Base-by-base conservation (phyloP, 2,888 invertebrate species). In the Cyclophora albipunctata region DNA sequence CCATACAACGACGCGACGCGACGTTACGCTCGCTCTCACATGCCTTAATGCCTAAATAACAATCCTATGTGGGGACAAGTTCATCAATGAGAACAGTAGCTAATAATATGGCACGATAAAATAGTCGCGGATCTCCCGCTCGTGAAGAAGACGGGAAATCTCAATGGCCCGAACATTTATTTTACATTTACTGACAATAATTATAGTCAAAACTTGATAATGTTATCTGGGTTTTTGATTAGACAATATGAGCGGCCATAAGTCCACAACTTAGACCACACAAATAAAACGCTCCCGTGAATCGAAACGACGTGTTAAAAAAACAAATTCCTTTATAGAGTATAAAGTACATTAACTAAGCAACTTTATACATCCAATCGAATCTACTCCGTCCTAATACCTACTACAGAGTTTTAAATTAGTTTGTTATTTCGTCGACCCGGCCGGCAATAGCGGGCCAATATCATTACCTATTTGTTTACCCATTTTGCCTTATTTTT, bases 231-330 rank as follows among this genome's bases (percentile, higher is more conserved):
- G 20, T 20, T 20, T 20, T 20, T 20, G 20, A 20, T 20, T 20
- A 20, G 20, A 20, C 20, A 20, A 20, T 20, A 20, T 20, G 20
- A 20, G 20, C 20, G 20, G 20, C 51, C 55, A 57, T 51, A 33
- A 44, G 46, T 45, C 54, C 34, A 44, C 3, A 7, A 45, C 45
- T 6, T 42, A 20, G 6, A 40, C 55, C 56, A 45, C 7, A 47
- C 45, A 37, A 5, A 51, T 50, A 58, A 64, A 59, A 53, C 55
- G 63, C 71, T 67, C 57, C 65, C 58, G 60, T 73, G 78, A 79
- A 77, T 78, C 75, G 66, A 73, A 78, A 79, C 66, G 73, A 75
- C 71, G 68, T 67, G 78, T 76, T 78, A 77, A 75, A 71, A 73
- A 64, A 67, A 55, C 55, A 58, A 67, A 71, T 73, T 70, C 66